These are phyloP conservation scores for Lepidochitona cinerea DNA, from an alignment of 2,888 invertebrate species.

Conservation along the genomic window DNA sequence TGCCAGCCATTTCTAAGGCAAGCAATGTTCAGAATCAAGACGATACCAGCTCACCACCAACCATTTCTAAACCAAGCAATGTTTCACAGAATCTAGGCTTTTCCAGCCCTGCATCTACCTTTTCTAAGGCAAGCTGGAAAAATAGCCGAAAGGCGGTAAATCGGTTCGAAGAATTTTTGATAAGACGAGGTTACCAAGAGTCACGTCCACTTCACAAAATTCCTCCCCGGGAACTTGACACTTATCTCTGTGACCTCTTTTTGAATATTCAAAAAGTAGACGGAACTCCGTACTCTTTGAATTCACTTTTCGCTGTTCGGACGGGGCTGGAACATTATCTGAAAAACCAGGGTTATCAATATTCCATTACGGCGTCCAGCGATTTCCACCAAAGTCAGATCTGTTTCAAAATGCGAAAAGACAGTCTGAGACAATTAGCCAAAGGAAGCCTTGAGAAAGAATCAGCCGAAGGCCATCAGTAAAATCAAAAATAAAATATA, in stretches of 20 bases:
- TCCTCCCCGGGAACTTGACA: neutral
- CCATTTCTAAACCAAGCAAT: too few species aligned
- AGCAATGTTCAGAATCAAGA: too few species aligned
- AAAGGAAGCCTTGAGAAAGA: neutral
- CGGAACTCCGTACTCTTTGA: neutral
- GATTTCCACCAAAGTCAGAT: neutral
- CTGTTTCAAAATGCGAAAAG: neutral
- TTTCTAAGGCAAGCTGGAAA: neutral
- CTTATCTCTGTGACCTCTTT: neutral
- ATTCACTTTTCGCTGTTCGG: neutral
- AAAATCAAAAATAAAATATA: neutral
- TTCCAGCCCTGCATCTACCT: too few species aligned
- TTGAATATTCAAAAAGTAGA: neutral
- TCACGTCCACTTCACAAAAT: neutral
- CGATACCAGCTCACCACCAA: too few species aligned
- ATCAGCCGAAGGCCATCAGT: neutral
- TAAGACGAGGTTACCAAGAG: neutral
- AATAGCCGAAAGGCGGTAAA: neutral
- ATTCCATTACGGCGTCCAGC: neutral
- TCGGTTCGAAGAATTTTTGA: neutral
- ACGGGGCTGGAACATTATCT: neutral
- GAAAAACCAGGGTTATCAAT: neutral
- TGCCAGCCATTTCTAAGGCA: too few species aligned
- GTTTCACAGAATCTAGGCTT: too few species aligned
- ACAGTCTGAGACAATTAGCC: neutral